Conservation (phyloP, 2,113 vertebrate genomes). For the Marcusenius ussheri region DNA sequence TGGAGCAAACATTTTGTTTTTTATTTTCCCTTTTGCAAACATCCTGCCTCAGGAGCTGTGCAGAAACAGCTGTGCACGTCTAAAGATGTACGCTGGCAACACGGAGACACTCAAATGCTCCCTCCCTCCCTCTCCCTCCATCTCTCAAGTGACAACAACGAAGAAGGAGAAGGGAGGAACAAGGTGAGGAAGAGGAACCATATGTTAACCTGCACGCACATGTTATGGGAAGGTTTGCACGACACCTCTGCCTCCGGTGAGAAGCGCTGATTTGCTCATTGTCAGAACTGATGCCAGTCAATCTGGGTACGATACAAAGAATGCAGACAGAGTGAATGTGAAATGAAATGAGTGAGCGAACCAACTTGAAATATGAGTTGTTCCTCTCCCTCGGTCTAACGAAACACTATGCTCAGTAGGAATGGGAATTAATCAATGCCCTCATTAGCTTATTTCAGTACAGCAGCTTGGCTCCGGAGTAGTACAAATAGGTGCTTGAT, state of each 20-base stretch:
- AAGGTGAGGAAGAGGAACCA: conserved; percentile 22
- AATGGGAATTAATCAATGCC: conserved; percentile 41
- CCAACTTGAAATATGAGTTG: neutral
- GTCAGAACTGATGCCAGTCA: neutral
- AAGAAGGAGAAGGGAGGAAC: neutral
- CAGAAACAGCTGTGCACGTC: neutral
- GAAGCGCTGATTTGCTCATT: neutral
- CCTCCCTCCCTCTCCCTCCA: neutral
- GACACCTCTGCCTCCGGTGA: neutral
- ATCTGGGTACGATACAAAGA: neutral
- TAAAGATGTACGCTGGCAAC: neutral
- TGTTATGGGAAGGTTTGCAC: neutral
- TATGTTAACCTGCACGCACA: neutral
- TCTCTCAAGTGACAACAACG: neutral
- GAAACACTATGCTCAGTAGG: conserved; percentile 40
- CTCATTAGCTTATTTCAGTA: conserved; percentile 30
- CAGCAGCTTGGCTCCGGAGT: conserved; percentile 31
- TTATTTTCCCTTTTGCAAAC: conserved; percentile 26
- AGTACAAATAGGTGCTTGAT: conserved; percentile 18
- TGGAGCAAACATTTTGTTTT: conserved; percentile 33
- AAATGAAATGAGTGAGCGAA: neutral
- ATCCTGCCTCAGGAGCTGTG: neutral
- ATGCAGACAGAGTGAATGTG: neutral
- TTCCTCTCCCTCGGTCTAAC: neutral
- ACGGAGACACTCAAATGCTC: neutral